Conservation (phyloP, 2,797 vertebrate genomes). For the Chelon auratus region DNA sequence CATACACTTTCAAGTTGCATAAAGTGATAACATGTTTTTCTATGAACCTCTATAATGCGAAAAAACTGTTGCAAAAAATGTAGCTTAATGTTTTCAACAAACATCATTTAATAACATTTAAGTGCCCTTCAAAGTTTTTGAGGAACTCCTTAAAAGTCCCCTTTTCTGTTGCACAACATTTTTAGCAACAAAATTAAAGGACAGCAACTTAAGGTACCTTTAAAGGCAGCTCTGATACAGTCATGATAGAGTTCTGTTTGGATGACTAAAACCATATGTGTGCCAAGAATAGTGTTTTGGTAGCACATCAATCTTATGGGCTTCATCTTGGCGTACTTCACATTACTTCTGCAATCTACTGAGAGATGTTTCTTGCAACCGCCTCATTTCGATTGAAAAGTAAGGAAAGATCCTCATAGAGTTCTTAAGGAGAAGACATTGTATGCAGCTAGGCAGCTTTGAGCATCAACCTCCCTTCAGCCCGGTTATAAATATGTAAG, state of each 20-base stretch:
- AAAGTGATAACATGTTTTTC: conserved; percentile 9
- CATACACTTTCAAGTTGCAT: conserved; percentile 30
- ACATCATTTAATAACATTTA: conserved; percentile 11
- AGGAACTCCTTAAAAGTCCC: conserved; percentile 23
- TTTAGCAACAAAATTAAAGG: conserved; percentile 27
- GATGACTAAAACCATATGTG: conserved; percentile 12
- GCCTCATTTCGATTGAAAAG: not conserved
- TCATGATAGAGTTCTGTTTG: conserved; percentile 23
- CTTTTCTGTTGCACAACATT: conserved; percentile 23
- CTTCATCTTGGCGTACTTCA: conserved; percentile 25
- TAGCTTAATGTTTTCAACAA: conserved; percentile 31
- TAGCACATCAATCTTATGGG: conserved; percentile 8
- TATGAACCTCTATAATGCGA: not conserved
- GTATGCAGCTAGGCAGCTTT: conserved; percentile 38
- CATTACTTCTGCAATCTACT: conserved; percentile 1
- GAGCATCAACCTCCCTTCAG: conserved; percentile 13
- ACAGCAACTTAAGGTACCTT: conserved; percentile 21
- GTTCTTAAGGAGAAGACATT: conserved; percentile 11
- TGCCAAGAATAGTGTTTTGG: conserved; percentile 54
- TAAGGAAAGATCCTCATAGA: conserved; percentile 17
- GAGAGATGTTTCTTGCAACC: conserved; percentile 5
- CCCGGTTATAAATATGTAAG: conserved; percentile 23
- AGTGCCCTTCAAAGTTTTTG: conserved; percentile 23
- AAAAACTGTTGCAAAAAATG: conserved; percentile 6
- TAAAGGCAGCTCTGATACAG: conserved; percentile 37